phyloP scores from a whole-genome alignment of 1,140 invertebrate species.

The Drosophila carrolli region DNA sequence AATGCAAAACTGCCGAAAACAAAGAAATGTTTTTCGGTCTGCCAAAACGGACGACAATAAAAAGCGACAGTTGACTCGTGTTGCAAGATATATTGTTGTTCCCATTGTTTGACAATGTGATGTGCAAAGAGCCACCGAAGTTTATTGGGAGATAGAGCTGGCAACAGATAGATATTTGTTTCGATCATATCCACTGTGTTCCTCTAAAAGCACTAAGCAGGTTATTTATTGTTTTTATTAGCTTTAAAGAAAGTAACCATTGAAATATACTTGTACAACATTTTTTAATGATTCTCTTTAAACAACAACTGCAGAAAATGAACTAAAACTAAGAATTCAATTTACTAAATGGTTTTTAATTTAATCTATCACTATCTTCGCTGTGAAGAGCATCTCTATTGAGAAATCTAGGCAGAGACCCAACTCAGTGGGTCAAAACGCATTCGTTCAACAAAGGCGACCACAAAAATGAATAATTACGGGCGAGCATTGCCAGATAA shows the following conservation, averaged over 20 bases:
- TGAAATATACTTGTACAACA: too few species aligned
- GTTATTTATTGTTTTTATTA: too few species aligned
- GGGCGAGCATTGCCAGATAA: slow-evolving; percentile 49
- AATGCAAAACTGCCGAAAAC: slow-evolving; percentile 81
- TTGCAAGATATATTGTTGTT: slow-evolving; percentile 80
- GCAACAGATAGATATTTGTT: neutral
- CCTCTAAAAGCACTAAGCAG: neutral
- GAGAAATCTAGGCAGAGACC: slow-evolving; percentile 18
- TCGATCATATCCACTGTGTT: neutral
- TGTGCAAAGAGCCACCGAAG: slow-evolving; percentile 27
- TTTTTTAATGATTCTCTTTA: too few species aligned
- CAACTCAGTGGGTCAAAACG: slow-evolving; percentile 67
- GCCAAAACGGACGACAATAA: slow-evolving; percentile 75
- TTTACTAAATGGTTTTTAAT: too few species aligned
- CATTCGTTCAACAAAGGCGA: slow-evolving; percentile 59
- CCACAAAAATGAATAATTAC: slow-evolving; percentile 81
- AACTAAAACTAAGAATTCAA: too few species aligned
- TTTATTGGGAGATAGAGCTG: slow-evolving; percentile 2
- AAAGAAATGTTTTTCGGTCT: slow-evolving; percentile 74
- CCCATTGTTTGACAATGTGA: slow-evolving; percentile 46
- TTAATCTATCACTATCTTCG: neutral
- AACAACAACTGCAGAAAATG: too few species aligned
- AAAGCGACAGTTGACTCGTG: slow-evolving; percentile 83
- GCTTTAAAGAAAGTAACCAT: too few species aligned
- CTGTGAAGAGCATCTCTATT: neutral